Conservation (phyloP, 2,797 vertebrate genomes). For the Gastrophryne carolinensis region DNA sequence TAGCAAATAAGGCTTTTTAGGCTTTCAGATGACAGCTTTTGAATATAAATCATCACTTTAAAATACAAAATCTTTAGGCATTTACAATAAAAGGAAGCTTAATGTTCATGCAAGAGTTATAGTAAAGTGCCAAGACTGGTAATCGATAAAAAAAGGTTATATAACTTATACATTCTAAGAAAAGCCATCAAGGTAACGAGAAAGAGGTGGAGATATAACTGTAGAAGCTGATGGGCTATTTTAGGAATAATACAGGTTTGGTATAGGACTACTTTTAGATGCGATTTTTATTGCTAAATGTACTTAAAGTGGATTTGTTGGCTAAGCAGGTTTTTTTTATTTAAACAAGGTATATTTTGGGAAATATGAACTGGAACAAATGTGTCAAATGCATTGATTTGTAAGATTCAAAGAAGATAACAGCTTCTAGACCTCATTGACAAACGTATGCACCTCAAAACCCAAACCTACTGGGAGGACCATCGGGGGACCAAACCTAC, state of each 20-base stretch:
- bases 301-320: too few species aligned
- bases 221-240: neutral
- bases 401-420: too few species aligned
- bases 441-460: too few species aligned
- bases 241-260: neutral
- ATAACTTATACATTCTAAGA: neutral
- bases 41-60: slow-evolving; percentile 54
- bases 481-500: too few species aligned
- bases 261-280: too few species aligned
- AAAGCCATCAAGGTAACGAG: neutral
- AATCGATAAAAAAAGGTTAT: slow-evolving; percentile 11
- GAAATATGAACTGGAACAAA: too few species aligned
- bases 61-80: slow-evolving; percentile 39
- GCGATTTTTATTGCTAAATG: too few species aligned
- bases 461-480: too few species aligned
- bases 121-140: neutral
- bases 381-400: too few species aligned
- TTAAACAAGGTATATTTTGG: too few species aligned
- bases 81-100: slow-evolving; percentile 44
- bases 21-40: slow-evolving; percentile 51
- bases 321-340: too few species aligned
- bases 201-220: neutral
- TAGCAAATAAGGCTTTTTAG: slow-evolving; percentile 53
- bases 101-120: slow-evolving; percentile 38
- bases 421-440: too few species aligned